phyloP scores from a whole-genome alignment of 2,888 invertebrate species.

The Schrankia costaestrigalis region DNA sequence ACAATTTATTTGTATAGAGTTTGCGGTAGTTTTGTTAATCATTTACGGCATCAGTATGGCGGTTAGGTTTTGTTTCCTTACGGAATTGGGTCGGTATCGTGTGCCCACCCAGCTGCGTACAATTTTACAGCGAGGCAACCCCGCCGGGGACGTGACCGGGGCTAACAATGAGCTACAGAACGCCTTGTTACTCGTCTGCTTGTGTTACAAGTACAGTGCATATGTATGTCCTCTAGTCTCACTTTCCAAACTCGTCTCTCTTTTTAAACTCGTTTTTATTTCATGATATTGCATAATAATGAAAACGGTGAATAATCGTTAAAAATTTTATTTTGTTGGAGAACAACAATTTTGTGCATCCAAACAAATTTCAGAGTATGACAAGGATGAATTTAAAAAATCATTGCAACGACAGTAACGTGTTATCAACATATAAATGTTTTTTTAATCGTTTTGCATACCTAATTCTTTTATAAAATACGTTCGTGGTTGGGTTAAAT shows the following conservation, averaged over 20 bases:
- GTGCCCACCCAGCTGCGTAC: slow-evolving; percentile 56
- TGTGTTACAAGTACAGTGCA: slow-evolving; percentile 41
- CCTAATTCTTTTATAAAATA: no score
- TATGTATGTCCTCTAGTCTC: slow-evolving; percentile 26
- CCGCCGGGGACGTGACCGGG: slow-evolving; percentile 51
- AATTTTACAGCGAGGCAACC: slow-evolving; percentile 58
- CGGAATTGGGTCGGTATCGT: slow-evolving; percentile 46
- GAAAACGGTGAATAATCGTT: no score
- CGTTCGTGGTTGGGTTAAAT: no score
- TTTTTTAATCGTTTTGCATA: no score
- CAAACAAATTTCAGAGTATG: background rate
- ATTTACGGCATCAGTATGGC: slow-evolving; percentile 29
- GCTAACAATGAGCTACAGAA: slow-evolving; percentile 38
- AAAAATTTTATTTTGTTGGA: background rate
- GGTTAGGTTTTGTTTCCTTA: slow-evolving; percentile 41
- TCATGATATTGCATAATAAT: no score
- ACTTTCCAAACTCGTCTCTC: slow-evolving; percentile 12
- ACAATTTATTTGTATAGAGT: slow-evolving; percentile 11
- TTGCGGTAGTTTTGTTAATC: slow-evolving; percentile 25
- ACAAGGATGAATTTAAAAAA: no score
- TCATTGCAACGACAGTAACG: no score
- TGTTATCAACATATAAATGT: no score
- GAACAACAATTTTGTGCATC: background rate
- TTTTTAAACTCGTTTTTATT: no score
- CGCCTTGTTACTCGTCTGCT: slow-evolving; percentile 41